Percentiles rank a stretch among this genome's conserved stretches.
These are phyloP conservation scores for Tragelaphus scriptus DNA, from an alignment of 2,113 vertebrate species.

Conservation along the genomic window DNA sequence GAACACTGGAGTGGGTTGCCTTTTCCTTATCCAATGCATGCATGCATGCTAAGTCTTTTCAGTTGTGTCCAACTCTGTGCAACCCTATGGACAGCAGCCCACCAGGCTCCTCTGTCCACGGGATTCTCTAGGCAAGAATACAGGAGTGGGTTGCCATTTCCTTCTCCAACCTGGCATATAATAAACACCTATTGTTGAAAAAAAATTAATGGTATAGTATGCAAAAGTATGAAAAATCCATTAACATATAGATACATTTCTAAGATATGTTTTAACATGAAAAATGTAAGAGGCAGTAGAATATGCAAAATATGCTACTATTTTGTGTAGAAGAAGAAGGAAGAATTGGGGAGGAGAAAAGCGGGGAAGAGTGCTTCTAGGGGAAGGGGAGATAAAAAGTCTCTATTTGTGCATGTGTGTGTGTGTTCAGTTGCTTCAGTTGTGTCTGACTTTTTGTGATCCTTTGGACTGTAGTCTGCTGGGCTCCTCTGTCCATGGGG, in stretches of 20 bases:
- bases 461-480: not conserved
- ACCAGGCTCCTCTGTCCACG: not conserved
- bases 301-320: not conserved
- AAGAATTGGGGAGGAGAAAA: not conserved
- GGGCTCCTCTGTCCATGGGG: not conserved
- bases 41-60: not conserved
- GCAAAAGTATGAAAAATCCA: not conserved
- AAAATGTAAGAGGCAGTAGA: not conserved
- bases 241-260: not conserved
- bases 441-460: not conserved
- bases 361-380: fast-evolving
- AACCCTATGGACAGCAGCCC: not conserved
- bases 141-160: not conserved
- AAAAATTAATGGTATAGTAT: not conserved
- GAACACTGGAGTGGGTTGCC: not conserved
- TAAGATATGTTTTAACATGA: not conserved
- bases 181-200: not conserved
- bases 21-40: not conserved
- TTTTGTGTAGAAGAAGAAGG: not conserved
- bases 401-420: not conserved
- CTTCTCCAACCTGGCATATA: not conserved
- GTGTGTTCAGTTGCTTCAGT: not conserved
- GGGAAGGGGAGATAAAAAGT: not conserved
- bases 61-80: not conserved
- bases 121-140: not conserved